phyloP scores from a whole-genome alignment of 2,888 invertebrate species.

The Schizaphis graminum region DNA sequence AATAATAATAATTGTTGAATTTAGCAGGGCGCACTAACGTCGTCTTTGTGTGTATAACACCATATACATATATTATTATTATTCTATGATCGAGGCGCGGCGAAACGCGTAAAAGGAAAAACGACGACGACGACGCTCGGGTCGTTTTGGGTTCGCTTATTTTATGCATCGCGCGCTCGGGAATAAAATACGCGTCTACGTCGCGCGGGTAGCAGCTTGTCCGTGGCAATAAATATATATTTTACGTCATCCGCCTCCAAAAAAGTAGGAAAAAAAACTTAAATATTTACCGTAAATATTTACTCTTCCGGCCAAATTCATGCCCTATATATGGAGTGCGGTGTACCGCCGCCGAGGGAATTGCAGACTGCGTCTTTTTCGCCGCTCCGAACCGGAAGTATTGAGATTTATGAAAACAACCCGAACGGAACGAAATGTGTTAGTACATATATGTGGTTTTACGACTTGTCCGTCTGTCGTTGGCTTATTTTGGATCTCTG shows the following conservation, averaged over 20 bases:
- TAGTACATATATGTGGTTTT: not conserved
- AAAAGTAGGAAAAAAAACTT: not conserved
- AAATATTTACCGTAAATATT: constrained; percentile 31
- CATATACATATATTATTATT: not conserved
- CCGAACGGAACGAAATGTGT: not conserved
- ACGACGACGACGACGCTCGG: not conserved
- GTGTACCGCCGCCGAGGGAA: constrained; percentile 18
- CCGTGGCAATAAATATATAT: constrained; percentile 54
- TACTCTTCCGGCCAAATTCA: not conserved
- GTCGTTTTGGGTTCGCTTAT: constrained; percentile 42
- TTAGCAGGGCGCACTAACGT: not conserved
- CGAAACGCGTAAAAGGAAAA: constrained; percentile 9
- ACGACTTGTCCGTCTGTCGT: constrained; percentile 7
- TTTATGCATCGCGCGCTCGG: constrained; percentile 48
- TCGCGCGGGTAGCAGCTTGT: constrained; percentile 53
- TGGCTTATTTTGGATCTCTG: not conserved
- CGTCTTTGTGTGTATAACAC: not conserved
- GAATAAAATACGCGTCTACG: constrained; percentile 46
- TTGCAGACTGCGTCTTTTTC: not conserved
- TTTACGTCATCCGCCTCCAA: not conserved
- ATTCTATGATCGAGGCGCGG: constrained; percentile 25
- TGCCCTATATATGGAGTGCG: not conserved
- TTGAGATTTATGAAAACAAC: constrained; percentile 63
- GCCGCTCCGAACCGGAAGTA: constrained; percentile 12
- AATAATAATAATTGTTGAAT: not conserved